Evolutionary conservation across 2,797 vertebrate genomes (phyloP).

Genomic region (Poecile montanus): DNA sequence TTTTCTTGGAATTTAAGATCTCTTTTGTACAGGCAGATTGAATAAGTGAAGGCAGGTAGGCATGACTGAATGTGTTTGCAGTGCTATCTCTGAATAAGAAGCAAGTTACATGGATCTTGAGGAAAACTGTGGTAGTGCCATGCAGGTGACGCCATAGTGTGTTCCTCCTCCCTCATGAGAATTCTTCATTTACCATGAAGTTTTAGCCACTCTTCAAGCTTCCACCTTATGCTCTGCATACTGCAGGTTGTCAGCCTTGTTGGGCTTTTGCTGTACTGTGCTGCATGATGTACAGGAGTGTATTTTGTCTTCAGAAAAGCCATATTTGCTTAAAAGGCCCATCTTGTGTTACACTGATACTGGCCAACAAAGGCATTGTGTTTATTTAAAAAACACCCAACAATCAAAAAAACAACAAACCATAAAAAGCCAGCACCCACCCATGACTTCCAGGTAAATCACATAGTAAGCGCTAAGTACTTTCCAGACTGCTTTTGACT

Average conservation of each 20-base stretch:
- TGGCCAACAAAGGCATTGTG: background rate
- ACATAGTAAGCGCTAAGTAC: background rate
- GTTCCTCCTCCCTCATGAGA: background rate
- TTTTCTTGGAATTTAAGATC: background rate
- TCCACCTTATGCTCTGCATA: background rate
- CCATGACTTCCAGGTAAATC: background rate
- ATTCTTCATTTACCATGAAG: background rate
- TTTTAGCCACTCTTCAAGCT: background rate
- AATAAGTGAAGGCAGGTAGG: background rate
- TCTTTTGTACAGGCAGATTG: background rate
- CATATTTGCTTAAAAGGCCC: background rate
- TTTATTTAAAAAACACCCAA: background rate
- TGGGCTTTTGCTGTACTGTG: background rate
- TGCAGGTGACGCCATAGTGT: background rate
- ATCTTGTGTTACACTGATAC: background rate
- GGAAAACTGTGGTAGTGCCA: background rate
- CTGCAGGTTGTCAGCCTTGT: background rate
- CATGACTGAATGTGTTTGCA: background rate
- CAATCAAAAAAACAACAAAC: rapidly evolving
- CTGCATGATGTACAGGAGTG: background rate
- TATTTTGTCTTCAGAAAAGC: background rate
- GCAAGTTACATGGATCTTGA: background rate
- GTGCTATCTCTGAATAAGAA: background rate
- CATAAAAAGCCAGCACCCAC: background rate
- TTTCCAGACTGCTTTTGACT: background rate